Evolutionary conservation across 2,113 vertebrate genomes (phyloP), one percentile per base, ranked within the genome.

Genomic region (Meriones unguiculatus): DNA sequence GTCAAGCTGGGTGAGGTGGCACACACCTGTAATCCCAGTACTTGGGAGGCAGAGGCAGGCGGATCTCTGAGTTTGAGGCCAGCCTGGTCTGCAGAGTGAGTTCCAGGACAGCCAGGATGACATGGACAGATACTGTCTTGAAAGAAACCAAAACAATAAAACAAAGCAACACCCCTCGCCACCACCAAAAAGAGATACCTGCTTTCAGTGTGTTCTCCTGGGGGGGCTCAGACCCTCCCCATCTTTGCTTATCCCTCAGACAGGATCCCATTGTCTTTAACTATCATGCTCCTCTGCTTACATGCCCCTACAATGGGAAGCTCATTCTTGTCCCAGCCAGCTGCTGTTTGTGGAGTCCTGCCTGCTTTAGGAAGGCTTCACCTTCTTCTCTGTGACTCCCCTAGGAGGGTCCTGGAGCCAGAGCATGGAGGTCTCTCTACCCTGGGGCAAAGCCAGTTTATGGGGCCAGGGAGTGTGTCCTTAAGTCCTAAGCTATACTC

Each of bases 331-430:
- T 50, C 14, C 1, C 38, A 90, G 76, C 54, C 41, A 82, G 85
- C 73, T 94, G 87, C 72, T 41, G 73, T 76, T 2, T 65, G 54
- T 65, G 35, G 92, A 22, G 72, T 64, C 15, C 0, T 5, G 54
- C 73, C 69, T 46, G 46, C 46, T 35, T 46, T 72, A 15, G 52
- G 84, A 84, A 69, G 87, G 28, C 35, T 57, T 89, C 35, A 14
- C 67, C 7, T 84, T 78, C 80, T 84, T 93, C 38, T 50, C 54
- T 41, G 28, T n/a, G 50, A 81, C 65, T 94, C 86, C 95, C 95
- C 67, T 73, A 35, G n/a, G 90, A 92, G 89, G 64, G 35, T 62
- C 20, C 28, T 89, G 69, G 65, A 18, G 46, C 73, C 46, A 41
- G 17, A 94, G 62, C 28, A 50, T 3, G 4, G 52, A 72, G 3